A percentile compares a stretch with the other conserved stretches of the same genome.
These are phyloP conservation scores for Metopia argyrocephala DNA, from an alignment of 2,888 invertebrate genomes.

Conservation along the genomic window DNA sequence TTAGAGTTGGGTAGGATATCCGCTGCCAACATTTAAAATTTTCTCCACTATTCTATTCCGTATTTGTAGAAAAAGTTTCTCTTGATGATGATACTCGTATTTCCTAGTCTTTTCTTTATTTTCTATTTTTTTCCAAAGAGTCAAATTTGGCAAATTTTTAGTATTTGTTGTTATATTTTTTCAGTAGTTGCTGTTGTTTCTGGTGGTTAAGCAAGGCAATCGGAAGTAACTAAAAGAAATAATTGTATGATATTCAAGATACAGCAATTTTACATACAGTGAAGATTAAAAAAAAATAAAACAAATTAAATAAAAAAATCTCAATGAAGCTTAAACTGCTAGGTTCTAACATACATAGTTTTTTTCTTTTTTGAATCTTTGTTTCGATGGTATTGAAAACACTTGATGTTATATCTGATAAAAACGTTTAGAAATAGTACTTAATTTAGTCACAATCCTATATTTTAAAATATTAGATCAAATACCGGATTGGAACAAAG, in stretches of 20 bases:
- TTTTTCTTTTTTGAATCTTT: too few species aligned
- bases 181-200: not conserved
- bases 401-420: too few species aligned
- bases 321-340: too few species aligned
- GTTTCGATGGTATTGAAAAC: too few species aligned
- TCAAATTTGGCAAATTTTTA: not conserved
- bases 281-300: not conserved
- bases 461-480: too few species aligned
- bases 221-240: constrained; percentile 63
- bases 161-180: constrained; percentile 19
- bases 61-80: constrained; percentile 18
- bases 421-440: too few species aligned
- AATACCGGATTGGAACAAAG: too few species aligned
- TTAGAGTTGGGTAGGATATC: constrained; percentile 6
- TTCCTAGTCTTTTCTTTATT: not conserved
- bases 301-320: too few species aligned
- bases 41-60: constrained; percentile 32
- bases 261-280: not conserved
- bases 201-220: constrained; percentile 56
- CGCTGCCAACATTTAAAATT: constrained; percentile 37
- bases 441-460: too few species aligned
- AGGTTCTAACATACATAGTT: too few species aligned
- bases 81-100: constrained; percentile 35
- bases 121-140: not conserved
- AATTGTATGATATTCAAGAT: constrained; percentile 54